Evolutionary conservation across 2,888 invertebrate species (phyloP), one percentile per base, ranked within the genome.

Genomic region (Caenorhabditis virilis): DNA sequence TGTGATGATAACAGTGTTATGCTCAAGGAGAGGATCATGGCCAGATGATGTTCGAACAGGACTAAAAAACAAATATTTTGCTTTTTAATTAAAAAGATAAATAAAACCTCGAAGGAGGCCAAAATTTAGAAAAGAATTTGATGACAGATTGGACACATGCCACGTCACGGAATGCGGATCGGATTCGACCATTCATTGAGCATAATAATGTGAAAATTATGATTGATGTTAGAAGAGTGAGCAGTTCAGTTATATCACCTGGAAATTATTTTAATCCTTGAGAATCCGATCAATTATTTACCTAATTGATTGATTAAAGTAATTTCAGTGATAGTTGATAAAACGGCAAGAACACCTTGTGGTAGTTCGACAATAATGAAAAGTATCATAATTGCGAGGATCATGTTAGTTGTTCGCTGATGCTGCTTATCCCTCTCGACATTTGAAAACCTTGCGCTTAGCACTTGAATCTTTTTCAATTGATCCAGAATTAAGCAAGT

Each of bases 341-440:
- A 47, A 1, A 79, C 73, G 11, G 77, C 75, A 26, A 80, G 55
- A 9, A 80, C 56, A 13, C 76, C 78, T 43, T 79, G 79, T 0
- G 80, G 80, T 30, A 79, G 51, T 47, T 80, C 80, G 42, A 80
- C 78, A 22, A 75, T 52, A 41, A 80, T 78, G 65, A 80, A 80
- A 16, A 79, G 55, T 45, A 76, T 64, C 79, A 79, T 79, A 26
- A 80, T 77, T 4, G 77, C 78, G 42, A 78, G 45, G 35, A 78
- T 78, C 67, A 78, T 75, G 51, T 77, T 79, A 5, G 80, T 80
- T 3, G 80, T 80, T 43, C 78, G 45, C 25, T 74, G 68, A 59
- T 80, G 72, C 51, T 78, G 79, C 18, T 69, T 69, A 42, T 80
- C 80, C 7, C 78, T 49, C 49, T 77, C 68, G 6, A 69, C 69